Evolutionary conservation across 2,888 invertebrate genomes (phyloP), one percentile per base, ranked within the genome.

Genomic region (Cataglyphis cursor): DNA sequence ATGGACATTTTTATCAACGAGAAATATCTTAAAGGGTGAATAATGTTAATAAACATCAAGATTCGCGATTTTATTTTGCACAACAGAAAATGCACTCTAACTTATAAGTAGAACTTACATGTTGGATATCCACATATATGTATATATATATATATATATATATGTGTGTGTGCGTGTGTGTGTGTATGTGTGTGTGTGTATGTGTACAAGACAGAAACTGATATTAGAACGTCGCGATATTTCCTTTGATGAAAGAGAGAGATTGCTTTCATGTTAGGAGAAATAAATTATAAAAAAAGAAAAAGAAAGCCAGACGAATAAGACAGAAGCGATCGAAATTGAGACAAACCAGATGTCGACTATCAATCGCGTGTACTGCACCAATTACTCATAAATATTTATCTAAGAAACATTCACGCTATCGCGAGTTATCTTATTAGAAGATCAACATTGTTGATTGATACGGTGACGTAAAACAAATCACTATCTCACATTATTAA

Each of bases 391-490:
- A 21, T 5, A 21, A 35, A 54, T 54, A 21, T 68, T 70, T 70
- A 54, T 70, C 57, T 35, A 35, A 70, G 21, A 31, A 21, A 70
- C 51, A 70, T n/a, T n/a, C 51, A 21, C 15, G 70, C 31, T 70
- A 70, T 54, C 51, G 21, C 51, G 21, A n/a, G 15, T 12, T 38
- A 10, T 10, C 54, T 54, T 10, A 21, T 15, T 38, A 73, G 62
- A 44, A 62, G 31, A 74, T 74, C 21, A 41, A 21, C 15, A 31
- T 41, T 74, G 64, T 74, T 65, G 74, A 74, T 64, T 74, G 73
- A n/a, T 24, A 28, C 65, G 18, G 28, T 41, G 44, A 44, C 15
- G 31, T 28, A 31, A n/a, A 1, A n/a, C 0, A n/a, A 62, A 64
- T 62, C 61, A 15, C 28, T 31, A 62, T 62, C 73, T 21, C 5